A percentile compares a stretch with the other conserved stretches of the same genome.
Evolutionary conservation across 2,797 vertebrate species (phyloP).

Genomic region (Chiloscyllium punctatum): DNA sequence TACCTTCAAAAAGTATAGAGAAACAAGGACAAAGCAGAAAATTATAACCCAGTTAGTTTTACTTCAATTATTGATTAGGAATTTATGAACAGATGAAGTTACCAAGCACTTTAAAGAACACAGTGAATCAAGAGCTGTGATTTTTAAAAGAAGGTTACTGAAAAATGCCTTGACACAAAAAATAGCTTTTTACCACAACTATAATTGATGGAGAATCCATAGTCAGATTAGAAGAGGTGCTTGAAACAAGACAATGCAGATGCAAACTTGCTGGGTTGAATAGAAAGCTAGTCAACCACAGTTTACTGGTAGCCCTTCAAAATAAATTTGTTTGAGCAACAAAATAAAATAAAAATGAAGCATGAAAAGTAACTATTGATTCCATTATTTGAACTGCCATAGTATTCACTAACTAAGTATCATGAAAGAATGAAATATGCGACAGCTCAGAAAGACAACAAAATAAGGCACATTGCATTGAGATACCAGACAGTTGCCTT

Average conservation of each 20-base stretch:
- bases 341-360: background rate
- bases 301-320: background rate
- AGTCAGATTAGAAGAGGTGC: background rate
- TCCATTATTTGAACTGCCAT: background rate
- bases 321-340: background rate
- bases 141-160: too few species aligned
- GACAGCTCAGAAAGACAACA: background rate
- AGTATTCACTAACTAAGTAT: background rate
- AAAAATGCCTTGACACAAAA: background rate
- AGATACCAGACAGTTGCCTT: background rate
- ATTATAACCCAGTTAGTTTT: too few species aligned
- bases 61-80: too few species aligned
- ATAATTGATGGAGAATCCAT: background rate
- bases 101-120: too few species aligned
- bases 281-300: background rate
- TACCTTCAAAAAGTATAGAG: too few species aligned
- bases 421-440: background rate
- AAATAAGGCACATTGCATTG: background rate
- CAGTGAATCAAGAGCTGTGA: too few species aligned
- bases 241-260: background rate
- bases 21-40: too few species aligned
- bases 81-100: too few species aligned
- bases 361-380: background rate
- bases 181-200: background rate
- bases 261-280: background rate